These are phyloP conservation scores for Pseudorectes ferrugineus DNA, from an alignment of 2,113 vertebrate species.

Conservation along the genomic window DNA sequence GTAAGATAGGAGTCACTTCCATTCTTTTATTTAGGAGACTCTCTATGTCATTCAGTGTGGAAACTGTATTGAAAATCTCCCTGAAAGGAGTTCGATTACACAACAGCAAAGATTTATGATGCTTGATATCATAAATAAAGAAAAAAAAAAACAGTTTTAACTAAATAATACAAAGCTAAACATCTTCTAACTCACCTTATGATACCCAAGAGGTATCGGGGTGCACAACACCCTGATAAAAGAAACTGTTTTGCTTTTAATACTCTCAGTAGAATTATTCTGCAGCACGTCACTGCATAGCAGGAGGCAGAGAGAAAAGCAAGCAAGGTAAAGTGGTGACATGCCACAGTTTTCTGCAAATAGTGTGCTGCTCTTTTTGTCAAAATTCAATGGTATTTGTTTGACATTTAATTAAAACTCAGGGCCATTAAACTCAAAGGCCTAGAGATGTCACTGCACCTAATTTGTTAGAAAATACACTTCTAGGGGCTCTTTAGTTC, in stretches of 20 bases:
- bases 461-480: conserved; percentile 17
- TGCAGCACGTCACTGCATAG: neutral
- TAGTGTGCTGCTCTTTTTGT: conserved; percentile 19
- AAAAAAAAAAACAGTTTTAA: neutral
- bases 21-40: neutral
- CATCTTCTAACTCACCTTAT: neutral
- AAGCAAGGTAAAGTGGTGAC: neutral
- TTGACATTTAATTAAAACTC: conserved; percentile 67
- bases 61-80: neutral
- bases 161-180: neutral
- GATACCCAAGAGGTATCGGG: neutral
- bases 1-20: neutral
- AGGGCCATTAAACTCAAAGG: conserved; percentile 4
- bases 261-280: neutral
- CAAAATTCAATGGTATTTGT: conserved; percentile 51
- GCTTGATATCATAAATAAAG: neutral
- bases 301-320: neutral
- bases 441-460: conserved; percentile 25
- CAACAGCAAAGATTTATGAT: neutral
- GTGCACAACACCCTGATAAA: no score
- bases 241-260: no score
- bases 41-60: neutral
- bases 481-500: neutral
- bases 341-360: conserved; percentile 23
- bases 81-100: neutral